Evolutionary conservation across 2,888 invertebrate species (phyloP), one percentile per base, ranked within the genome.

Genomic region (Dolichopus griseipennis): DNA sequence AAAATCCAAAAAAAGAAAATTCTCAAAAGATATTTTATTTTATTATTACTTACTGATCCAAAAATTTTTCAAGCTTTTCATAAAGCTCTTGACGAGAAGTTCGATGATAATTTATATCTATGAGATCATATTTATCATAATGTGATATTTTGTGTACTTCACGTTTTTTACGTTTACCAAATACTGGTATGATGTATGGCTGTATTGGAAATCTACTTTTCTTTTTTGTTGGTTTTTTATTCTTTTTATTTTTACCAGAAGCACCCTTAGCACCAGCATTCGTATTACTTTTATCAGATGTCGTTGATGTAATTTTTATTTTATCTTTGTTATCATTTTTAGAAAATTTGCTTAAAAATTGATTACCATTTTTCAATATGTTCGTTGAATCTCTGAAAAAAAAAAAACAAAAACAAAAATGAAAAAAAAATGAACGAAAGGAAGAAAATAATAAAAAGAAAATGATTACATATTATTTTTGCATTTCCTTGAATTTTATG

Each of bases 51-150:
- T 74, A 81, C 81, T 78, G 77, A 70, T 78, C 74, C n/a, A 82
- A 73, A 74, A 81, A 82, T 68, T 75, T 77, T 72, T 79, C 79
- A 69, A 82, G 79, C 67, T 79, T 76, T 9, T 73, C 74, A 69
- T 80, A 82, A 15, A 81, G 72, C 12, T 74, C 71, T 65, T 79
- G 79, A 0, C 81, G 74, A 61, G 78, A 76, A 33, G 69, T 74
- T 1, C 81, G 77, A 72, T 82, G 81, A 69, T 81, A 76, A n/a
- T 77, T 74, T 64, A 81, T 76, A 71, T 80, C 78, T 20, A 78
- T n/a, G 18, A 52, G 52, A 34, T 64, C 34, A 9, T 33, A 34
- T 64, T 15, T 20, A 64, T 9, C 20, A 64, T n/a, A 64, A 64
- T 37, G 20, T 33, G 33, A 9, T 64, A 20, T 18, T 5, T 27